phyloP scores from a whole-genome alignment of 2,797 vertebrate species.

The Chromobotia macracanthus region DNA sequence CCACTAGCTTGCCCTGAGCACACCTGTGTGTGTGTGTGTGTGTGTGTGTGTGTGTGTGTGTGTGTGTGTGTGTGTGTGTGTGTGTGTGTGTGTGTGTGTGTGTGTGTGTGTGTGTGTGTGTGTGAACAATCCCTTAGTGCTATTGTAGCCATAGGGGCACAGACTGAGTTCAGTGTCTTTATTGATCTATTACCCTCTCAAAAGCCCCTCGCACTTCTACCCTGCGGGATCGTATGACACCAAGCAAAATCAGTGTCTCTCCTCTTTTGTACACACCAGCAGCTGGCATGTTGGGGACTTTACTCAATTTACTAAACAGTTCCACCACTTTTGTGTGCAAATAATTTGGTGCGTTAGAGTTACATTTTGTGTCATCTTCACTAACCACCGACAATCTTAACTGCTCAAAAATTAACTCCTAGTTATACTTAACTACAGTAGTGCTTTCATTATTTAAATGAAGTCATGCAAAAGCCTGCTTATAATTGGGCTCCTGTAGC shows the following conservation, averaged over 20 bases:
- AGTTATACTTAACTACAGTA: no score
- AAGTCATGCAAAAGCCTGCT: neutral
- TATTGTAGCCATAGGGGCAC: slow-evolving; percentile 28
- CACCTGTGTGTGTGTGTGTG: slow-evolving; percentile 19
- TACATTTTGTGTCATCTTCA: neutral
- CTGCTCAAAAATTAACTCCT: no score
- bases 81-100: no score
- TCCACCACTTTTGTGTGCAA: neutral
- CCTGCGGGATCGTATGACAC: slow-evolving; percentile 15
- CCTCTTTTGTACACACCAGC: slow-evolving; percentile 19
- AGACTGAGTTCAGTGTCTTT: slow-evolving; percentile 45
- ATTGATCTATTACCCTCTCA: slow-evolving; percentile 50
- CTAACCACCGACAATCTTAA: neutral
- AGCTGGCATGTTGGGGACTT: neutral
- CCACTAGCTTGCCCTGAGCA: slow-evolving; percentile 46
- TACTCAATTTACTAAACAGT: neutral
- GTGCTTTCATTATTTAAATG: neutral
- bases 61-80: no score
- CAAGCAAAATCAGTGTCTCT: slow-evolving; percentile 26
- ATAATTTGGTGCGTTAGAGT: neutral
- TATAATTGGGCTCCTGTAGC: no score
- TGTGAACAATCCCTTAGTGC: slow-evolving; percentile 13
- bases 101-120: slow-evolving; percentile 37
- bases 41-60: slow-evolving; percentile 1
- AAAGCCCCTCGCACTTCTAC: slow-evolving; percentile 32